These are phyloP conservation scores for Alectoris magna DNA, from an alignment of 2,797 vertebrate genomes.

Conservation along the genomic window DNA sequence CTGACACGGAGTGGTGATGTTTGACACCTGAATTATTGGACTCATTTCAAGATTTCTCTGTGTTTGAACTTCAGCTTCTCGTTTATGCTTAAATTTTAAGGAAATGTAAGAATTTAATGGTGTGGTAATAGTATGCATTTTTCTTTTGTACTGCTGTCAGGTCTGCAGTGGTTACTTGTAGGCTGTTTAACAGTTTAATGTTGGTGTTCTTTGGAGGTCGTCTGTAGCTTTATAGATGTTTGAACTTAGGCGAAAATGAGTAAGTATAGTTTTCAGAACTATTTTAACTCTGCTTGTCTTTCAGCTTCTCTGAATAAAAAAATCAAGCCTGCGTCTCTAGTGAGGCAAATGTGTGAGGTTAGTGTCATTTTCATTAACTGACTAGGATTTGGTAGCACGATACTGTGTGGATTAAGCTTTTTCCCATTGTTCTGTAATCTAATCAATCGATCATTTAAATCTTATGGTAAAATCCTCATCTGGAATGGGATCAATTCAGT, in stretches of 20 bases:
- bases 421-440: not conserved
- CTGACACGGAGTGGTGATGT: not conserved
- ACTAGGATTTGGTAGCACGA: not conserved
- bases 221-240: not conserved
- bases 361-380: not conserved
- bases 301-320: not conserved
- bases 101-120: not conserved
- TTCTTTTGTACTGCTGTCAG: not conserved
- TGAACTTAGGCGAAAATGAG: not conserved
- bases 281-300: not conserved
- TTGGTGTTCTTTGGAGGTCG: not conserved
- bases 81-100: constrained; percentile 34
- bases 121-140: not conserved
- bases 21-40: not conserved
- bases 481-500: constrained; percentile 29
- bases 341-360: not conserved
- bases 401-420: not conserved
- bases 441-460: not conserved
- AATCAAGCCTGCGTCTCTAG: not conserved
- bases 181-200: not conserved
- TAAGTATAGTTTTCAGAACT: constrained; percentile 1
- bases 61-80: not conserved
- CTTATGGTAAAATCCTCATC: not conserved
- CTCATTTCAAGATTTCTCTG: constrained; percentile 48
- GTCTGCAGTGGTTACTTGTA: constrained; percentile 22